These are phyloP conservation scores for Hemiscyllium ocellatum DNA, from an alignment of 2,113 vertebrate genomes.

Conservation along the genomic window DNA sequence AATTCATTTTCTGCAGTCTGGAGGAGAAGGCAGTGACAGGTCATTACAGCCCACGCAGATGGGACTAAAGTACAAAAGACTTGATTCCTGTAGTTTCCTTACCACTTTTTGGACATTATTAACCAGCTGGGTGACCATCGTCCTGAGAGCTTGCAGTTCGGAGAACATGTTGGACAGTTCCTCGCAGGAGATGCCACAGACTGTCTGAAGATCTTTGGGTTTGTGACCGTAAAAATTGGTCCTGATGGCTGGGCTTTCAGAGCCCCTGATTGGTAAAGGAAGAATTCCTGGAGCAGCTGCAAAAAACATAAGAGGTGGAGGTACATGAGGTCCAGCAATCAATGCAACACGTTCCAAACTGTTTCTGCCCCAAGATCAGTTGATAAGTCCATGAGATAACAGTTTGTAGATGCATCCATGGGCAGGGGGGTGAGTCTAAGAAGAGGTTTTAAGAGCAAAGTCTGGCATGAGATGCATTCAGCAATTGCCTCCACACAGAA, in stretches of 20 bases:
- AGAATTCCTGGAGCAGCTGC: slow-evolving; percentile 64
- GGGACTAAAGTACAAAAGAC: not conserved
- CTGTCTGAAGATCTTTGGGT: slow-evolving; percentile 78
- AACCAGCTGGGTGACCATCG: slow-evolving; percentile 79
- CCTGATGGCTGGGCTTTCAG: slow-evolving; percentile 81
- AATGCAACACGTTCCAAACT: not conserved
- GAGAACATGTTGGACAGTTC: slow-evolving; percentile 82
- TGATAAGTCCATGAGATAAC: not conserved
- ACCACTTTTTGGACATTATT: slow-evolving; percentile 83
- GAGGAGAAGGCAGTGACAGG: slow-evolving; percentile 37
- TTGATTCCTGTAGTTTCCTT: slow-evolving; percentile 45
- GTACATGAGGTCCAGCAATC: no score
- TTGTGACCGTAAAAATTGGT: slow-evolving; percentile 88
- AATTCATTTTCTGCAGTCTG: slow-evolving; percentile 68
- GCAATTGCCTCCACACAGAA: not conserved
- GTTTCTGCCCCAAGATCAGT: not conserved
- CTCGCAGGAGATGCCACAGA: slow-evolving; percentile 89
- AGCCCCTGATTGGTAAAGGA: slow-evolving; percentile 79
- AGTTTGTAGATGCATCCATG: not conserved
- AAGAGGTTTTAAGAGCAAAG: not conserved
- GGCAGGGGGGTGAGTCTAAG: not conserved
- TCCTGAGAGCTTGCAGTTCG: slow-evolving; percentile 78
- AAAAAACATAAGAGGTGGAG: not conserved
- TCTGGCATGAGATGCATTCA: not conserved
- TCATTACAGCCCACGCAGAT: not conserved